Base-by-base conservation (phyloP, 2,888 invertebrate genomes). In the Lasioglossum leucozonium region DNA sequence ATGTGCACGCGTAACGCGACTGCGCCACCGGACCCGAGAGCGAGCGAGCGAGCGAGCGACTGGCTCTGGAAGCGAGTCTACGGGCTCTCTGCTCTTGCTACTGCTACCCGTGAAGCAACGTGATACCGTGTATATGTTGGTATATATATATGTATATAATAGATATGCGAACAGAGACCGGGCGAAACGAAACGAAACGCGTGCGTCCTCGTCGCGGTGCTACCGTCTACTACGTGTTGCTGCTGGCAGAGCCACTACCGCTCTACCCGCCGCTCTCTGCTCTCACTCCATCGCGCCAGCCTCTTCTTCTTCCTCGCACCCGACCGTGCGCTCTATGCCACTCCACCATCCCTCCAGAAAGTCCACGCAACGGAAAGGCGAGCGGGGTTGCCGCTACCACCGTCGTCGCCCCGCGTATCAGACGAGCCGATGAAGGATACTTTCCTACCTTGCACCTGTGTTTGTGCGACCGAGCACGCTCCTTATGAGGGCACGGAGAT, bases 221-320 rank as follows among this genome's bases (percentile, higher is more conserved):
- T 82, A 84, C 82, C 89, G 89, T 84, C 82, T 88, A 89, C 89
- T 89, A 89, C 89, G 89, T 89, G 89, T 89, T 89, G 89, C 89
- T 89, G 88, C 88, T 74, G 79, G 65, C 82, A 79, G 77, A 85
- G 81, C 81, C 79, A 86, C 86, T 82, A 40, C 71, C 79, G 85
- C 79, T 85, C 86, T 77, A 71, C 74, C 77, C 82, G 69, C 76
- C 47, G 4, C 62, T 30, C 62, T 26, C 13, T 62, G 30, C 55
- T 65, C 37, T 5, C 76, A 26, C 73, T 74, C 51, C 79, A 34
- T 6, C 62, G 13, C 30, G 30, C 2, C 77, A 22, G 65, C 72
- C 73, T 62, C 71, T 40, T 72, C 79, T 67, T 65, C 65, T 34
- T 34, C 79, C 62, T 62, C 62, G 62, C 62, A 62, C 62, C 30